These are phyloP conservation scores for Rotaria socialis DNA, from an alignment of 2,888 invertebrate genomes.

Conservation along the genomic window DNA sequence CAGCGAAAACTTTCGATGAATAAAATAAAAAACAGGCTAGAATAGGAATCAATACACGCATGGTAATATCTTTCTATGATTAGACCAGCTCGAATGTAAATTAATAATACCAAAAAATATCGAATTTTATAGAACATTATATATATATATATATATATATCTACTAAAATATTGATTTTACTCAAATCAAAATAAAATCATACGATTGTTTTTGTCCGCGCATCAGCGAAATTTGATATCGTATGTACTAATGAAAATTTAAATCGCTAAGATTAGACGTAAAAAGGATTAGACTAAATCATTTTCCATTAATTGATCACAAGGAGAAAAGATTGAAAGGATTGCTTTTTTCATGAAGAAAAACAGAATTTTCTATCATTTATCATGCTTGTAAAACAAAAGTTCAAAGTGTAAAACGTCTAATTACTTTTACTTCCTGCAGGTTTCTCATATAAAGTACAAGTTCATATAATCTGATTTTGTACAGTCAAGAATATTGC, in stretches of 20 bases:
- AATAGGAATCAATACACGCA: neutral
- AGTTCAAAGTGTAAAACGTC: too few relatives aligned
- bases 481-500: too few relatives aligned
- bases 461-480: too few relatives aligned
- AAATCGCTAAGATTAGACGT: neutral
- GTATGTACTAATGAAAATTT: neutral
- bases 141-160: neutral
- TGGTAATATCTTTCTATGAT: neutral
- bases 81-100: neutral
- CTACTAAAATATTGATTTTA: neutral
- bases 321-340: too few relatives aligned
- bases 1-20: neutral
- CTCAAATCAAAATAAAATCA: neutral
- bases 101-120: neutral
- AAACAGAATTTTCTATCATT: too few relatives aligned
- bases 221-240: neutral
- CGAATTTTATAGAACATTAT: neutral
- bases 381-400: too few relatives aligned
- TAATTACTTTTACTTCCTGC: too few relatives aligned
- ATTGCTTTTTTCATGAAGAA: too few relatives aligned
- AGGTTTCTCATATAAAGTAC: too few relatives aligned
- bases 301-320: too few relatives aligned
- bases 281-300: neutral
- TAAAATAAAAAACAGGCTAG: neutral
- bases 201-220: neutral